These are phyloP conservation scores for Acrossocheilus wenchowensis DNA, from an alignment of 2,797 vertebrate species.

Conservation along the genomic window DNA sequence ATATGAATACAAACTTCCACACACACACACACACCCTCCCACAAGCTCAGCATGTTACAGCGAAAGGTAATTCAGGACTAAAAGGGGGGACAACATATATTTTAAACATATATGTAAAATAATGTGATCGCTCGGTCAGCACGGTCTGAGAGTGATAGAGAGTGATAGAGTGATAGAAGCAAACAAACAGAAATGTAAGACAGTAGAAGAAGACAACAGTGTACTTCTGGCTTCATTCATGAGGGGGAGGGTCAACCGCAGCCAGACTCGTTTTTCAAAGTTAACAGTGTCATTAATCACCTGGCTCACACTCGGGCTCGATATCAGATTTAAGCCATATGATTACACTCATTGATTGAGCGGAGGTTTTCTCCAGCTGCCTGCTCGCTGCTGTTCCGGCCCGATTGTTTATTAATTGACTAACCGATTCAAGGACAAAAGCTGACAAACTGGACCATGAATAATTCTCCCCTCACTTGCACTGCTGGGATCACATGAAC, in stretches of 20 bases:
- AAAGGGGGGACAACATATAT: not conserved
- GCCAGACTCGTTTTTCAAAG: slow-evolving; percentile 62
- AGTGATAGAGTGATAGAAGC: not conserved
- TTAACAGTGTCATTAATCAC: slow-evolving; percentile 80
- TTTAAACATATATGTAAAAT: not conserved
- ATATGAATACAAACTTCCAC: slow-evolving; percentile 17
- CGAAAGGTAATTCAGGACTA: not conserved
- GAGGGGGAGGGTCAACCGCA: slow-evolving; percentile 41
- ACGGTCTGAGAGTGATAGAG: slow-evolving; percentile 4
- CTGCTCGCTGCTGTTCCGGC: slow-evolving; percentile 62
- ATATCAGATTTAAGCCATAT: slow-evolving; percentile 71
- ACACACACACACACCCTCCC: not conserved
- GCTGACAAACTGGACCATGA: slow-evolving; percentile 72
- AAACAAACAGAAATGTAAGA: not conserved
- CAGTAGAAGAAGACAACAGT: not conserved
- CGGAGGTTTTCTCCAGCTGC: slow-evolving; percentile 65
- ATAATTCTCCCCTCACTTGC: slow-evolving; percentile 55
- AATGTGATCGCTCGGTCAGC: not conserved
- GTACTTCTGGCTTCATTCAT: slow-evolving; percentile 30
- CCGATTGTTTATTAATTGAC: slow-evolving; percentile 69
- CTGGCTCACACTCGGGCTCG: slow-evolving; percentile 61
- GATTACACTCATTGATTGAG: slow-evolving; percentile 80
- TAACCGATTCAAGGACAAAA: slow-evolving; percentile 74
- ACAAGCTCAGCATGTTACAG: not conserved
- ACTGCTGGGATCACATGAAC: slow-evolving; percentile 13